These are phyloP conservation scores for Dastarcus helophoroides DNA, from an alignment of 2,888 invertebrate species.

Conservation along the genomic window DNA sequence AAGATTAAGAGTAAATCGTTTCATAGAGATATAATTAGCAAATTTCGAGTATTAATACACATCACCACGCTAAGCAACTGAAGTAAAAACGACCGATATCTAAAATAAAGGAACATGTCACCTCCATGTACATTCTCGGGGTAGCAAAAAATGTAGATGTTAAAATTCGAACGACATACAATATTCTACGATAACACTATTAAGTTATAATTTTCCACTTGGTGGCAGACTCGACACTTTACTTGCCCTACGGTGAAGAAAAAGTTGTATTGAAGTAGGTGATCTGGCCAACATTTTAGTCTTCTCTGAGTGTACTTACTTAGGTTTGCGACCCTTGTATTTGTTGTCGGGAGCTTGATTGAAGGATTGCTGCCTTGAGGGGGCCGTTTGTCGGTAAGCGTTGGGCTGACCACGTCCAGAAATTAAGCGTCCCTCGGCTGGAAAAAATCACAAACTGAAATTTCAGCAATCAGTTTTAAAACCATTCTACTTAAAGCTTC, in stretches of 20 bases:
- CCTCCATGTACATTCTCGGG: too few species aligned
- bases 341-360: slow-evolving; percentile 19
- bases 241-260: slow-evolving; percentile 8
- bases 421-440: slow-evolving; percentile 28
- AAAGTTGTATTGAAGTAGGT: too few species aligned
- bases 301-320: slow-evolving; percentile 26
- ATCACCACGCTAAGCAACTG: too few species aligned
- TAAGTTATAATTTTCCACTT: slow-evolving; percentile 27
- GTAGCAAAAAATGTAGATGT: slow-evolving; percentile 21
- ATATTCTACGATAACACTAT: too few species aligned
- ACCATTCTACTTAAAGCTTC: too few species aligned
- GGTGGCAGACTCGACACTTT: slow-evolving; percentile 29
- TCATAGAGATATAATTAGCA: too few species aligned
- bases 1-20: too few species aligned
- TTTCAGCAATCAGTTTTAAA: too few species aligned
- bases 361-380: slow-evolving; percentile 15
- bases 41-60: too few species aligned
- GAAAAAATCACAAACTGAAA: slow-evolving; percentile 4
- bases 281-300: too few species aligned
- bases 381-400: slow-evolving; percentile 26
- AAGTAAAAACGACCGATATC: too few species aligned
- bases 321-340: slow-evolving; percentile 25
- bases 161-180: slow-evolving; percentile 15
- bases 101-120: too few species aligned
- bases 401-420: slow-evolving; percentile 28